These are phyloP conservation scores for Meleagris gallopavo DNA, from an alignment of 2,113 vertebrate species.

Conservation along the genomic window DNA sequence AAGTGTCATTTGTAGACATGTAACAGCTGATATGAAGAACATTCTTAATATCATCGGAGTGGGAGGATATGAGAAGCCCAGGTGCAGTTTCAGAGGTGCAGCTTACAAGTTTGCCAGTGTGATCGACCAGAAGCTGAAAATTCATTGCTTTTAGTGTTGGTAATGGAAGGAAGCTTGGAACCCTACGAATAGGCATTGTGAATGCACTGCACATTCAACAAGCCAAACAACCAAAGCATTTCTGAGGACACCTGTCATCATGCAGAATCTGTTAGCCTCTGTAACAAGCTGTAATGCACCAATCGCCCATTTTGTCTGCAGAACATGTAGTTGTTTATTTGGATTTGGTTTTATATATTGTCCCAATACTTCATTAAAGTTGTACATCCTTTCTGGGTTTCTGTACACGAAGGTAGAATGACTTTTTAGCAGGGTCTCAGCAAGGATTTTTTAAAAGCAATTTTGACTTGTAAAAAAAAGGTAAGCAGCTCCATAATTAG, in stretches of 20 bases:
- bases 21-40: constrained; percentile 52
- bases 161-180: neutral
- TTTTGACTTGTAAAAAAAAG: neutral
- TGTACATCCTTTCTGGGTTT: neutral
- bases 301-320: neutral
- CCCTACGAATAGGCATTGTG: neutral
- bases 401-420: neutral
- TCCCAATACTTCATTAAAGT: neutral
- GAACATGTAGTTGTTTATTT: neutral
- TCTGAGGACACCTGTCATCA: neutral
- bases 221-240: neutral
- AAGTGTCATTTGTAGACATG: constrained; percentile 39
- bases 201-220: neutral
- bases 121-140: constrained; percentile 50
- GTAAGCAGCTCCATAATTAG: neutral
- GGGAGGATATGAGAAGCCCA: constrained; percentile 65
- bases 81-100: constrained; percentile 48
- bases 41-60: constrained; percentile 63
- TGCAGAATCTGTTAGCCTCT: neutral
- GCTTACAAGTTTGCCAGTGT: constrained; percentile 3
- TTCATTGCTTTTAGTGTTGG: constrained; percentile 6
- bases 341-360: neutral
- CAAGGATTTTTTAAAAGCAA: neutral
- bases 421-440: neutral
- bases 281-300: neutral